Conservation (phyloP, 2,797 vertebrate species). For the Arremon aurantiirostris region DNA sequence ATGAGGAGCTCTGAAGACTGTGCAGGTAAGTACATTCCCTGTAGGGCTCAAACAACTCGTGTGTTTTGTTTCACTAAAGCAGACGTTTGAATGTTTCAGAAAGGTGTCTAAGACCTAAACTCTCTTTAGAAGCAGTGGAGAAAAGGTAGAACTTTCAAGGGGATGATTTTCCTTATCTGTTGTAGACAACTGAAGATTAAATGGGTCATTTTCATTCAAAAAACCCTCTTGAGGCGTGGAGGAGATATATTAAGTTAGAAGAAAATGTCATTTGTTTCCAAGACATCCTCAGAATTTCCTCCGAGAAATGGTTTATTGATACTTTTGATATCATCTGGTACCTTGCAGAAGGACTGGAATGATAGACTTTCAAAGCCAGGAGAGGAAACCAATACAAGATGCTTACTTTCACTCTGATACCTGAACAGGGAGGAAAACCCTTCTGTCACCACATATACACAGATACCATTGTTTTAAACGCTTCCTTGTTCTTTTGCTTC, state of each 20-base stretch:
- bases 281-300: not conserved
- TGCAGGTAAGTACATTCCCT: not conserved
- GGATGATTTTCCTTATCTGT: not conserved
- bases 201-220: not conserved
- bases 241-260: not conserved
- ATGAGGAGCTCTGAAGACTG: not conserved
- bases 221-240: fast-evolving
- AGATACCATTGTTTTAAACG: not conserved
- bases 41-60: not conserved
- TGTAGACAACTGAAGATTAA: not conserved
- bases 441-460: not conserved
- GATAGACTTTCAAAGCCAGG: not conserved
- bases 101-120: not conserved
- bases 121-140: not conserved
- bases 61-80: not conserved
- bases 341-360: not conserved
- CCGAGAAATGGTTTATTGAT: not conserved
- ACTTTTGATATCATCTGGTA: not conserved
- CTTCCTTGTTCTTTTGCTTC: not conserved
- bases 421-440: not conserved
- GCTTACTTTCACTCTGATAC: not conserved
- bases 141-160: not conserved
- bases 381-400: not conserved
- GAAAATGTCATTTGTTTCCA: not conserved
- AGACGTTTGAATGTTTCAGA: not conserved